Conservation (phyloP, 2,888 invertebrate genomes). For the Amphimallon solstitiale region DNA sequence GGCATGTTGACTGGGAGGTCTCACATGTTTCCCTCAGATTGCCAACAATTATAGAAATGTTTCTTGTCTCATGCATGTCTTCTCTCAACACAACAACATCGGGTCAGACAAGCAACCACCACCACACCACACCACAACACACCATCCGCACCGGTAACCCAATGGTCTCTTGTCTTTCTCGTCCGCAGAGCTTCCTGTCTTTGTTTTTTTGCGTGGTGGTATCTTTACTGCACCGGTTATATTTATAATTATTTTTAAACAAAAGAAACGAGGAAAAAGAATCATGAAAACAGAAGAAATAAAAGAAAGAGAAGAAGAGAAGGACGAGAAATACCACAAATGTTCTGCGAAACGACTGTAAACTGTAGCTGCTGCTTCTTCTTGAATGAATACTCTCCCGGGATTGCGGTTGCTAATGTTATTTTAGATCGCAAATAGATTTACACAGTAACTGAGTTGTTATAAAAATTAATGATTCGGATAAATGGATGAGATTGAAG, state of each 20-base stretch:
- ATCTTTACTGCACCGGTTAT: conserved; percentile 36
- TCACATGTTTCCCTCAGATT: conserved; percentile 38
- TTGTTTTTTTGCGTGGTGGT: neutral
- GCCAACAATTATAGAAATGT: conserved; percentile 41
- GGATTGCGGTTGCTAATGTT: too few relatives aligned
- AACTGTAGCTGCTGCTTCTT: conserved; percentile 5
- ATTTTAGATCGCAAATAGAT: too few relatives aligned
- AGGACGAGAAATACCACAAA: conserved; percentile 16
- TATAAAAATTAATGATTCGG: too few relatives aligned
- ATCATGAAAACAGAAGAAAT: conserved; percentile 17
- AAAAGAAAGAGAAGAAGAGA: neutral
- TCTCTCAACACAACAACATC: conserved; percentile 1
- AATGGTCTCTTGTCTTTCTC: conserved; percentile 1
- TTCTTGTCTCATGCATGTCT: conserved; percentile 35
- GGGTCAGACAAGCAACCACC: neutral
- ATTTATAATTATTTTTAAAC: conserved; percentile 41
- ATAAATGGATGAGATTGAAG: too few relatives aligned
- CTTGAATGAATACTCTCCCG: conserved; percentile 13
- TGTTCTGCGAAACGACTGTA: conserved; percentile 18
- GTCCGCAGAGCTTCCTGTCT: neutral
- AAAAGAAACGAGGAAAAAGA: conserved; percentile 17
- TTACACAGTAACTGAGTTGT: too few relatives aligned
- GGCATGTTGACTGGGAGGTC: conserved; percentile 39
- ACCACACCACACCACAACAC: too few relatives aligned
- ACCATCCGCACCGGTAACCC: conserved; percentile 19